Percentiles rank a stretch among this genome's conserved stretches.
Conservation (phyloP, 2,888 invertebrate species). For the Pachymerium ferrugineum region DNA sequence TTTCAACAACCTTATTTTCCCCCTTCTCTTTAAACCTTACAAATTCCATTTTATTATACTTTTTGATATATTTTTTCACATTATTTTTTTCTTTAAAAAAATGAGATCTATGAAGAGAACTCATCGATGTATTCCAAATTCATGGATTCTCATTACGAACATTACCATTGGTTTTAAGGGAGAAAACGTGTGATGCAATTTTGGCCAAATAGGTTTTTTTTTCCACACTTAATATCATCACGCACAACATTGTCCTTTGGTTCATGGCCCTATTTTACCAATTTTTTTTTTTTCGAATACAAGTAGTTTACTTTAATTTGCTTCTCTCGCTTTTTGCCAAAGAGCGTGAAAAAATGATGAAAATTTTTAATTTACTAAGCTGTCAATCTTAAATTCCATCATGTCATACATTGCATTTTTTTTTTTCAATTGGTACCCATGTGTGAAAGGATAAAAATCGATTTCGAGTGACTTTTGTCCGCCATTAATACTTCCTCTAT, state of each 20-base stretch:
- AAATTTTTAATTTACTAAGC: conserved; percentile 27
- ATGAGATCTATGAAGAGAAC: no score
- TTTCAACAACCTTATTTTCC: neutral
- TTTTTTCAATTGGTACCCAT: neutral
- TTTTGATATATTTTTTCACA: conserved; percentile 23
- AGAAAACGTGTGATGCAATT: conserved; percentile 1
- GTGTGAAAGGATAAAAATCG: neutral
- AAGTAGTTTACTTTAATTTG: conserved; percentile 16
- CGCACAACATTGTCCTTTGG: conserved; percentile 12
- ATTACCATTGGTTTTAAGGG: conserved; percentile 23
- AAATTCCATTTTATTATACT: no score
- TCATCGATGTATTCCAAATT: no score
- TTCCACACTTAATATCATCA: neutral
- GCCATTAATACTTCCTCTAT: neutral
- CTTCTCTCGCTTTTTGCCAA: neutral
- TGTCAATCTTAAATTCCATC: conserved; percentile 20
- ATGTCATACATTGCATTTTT: conserved; percentile 13
- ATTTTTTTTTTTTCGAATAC: neutral
- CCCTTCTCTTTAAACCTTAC: no score
- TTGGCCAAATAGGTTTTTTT: neutral
- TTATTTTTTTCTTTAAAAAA: neutral
- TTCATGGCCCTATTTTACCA: conserved; percentile 4
- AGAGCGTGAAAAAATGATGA: conserved; percentile 20
- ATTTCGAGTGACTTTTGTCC: conserved; percentile 1
- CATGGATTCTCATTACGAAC: no score